Percentiles rank a stretch among this genome's conserved stretches.
These are phyloP conservation scores for Schizothorax lantsangensis DNA, from an alignment of 2,797 vertebrate genomes.

Conservation along the genomic window DNA sequence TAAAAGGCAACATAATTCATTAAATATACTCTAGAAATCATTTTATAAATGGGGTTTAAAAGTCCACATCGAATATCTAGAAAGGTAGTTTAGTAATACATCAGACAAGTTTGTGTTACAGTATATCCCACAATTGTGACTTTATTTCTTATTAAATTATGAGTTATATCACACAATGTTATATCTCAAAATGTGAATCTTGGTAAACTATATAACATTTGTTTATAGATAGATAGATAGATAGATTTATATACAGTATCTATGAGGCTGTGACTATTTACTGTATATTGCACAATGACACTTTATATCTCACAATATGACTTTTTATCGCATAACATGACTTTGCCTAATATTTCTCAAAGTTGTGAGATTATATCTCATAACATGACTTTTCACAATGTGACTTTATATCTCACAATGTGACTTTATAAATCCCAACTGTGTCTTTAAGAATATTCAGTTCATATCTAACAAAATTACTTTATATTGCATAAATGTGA, in stretches of 20 bases:
- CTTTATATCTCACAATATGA: background rate
- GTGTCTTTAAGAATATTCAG: background rate
- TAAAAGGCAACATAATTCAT: background rate
- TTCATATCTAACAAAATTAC: background rate
- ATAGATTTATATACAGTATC: no score
- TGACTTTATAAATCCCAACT: background rate
- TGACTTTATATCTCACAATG: background rate
- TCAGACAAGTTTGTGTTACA: background rate
- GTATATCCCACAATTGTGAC: background rate
- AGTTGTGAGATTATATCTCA: background rate
- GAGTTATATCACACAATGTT: background rate
- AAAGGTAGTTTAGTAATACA: background rate
- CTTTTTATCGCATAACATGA: background rate
- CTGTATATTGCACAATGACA: background rate
- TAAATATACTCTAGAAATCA: background rate
- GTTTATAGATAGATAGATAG: background rate
- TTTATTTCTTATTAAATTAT: background rate
- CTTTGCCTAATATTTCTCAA: background rate
- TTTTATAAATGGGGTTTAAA: background rate
- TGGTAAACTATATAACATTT: background rate
- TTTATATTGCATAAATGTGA: background rate
- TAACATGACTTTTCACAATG: background rate
- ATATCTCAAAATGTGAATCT: background rate
- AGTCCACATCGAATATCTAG: background rate
- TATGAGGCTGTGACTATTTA: background rate